These are phyloP conservation scores for Ornithoptera priamus DNA, from an alignment of 2,888 invertebrate species.

Conservation along the genomic window DNA sequence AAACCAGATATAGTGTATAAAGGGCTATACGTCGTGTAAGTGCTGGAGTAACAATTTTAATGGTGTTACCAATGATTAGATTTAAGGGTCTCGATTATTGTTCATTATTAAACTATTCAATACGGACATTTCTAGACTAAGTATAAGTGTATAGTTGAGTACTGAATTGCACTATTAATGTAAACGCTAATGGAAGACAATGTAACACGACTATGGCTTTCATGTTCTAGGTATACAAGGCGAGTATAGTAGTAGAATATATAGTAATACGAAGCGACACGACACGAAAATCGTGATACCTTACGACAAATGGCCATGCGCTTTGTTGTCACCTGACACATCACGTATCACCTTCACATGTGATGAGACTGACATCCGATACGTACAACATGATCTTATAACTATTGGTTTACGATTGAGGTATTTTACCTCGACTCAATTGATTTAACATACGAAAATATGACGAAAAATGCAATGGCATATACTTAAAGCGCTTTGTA, in stretches of 20 bases:
- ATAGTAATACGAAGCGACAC: not conserved
- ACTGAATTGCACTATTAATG: not conserved
- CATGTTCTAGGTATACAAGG: not conserved
- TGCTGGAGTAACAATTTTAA: too few species aligned
- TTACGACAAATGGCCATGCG: not conserved
- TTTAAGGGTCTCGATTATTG: too few species aligned
- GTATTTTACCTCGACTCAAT: too few species aligned
- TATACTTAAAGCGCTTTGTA: too few species aligned
- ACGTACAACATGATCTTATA: not conserved
- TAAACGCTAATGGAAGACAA: not conserved
- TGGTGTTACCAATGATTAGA: too few species aligned
- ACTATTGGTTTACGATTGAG: not conserved
- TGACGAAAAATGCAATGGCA: too few species aligned
- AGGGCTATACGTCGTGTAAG: too few species aligned
- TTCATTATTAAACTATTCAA: not conserved
- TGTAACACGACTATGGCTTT: not conserved
- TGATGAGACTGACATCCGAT: not conserved
- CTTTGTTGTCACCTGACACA: slow-evolving; percentile 2
- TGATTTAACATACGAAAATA: too few species aligned
- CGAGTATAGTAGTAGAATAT: too few species aligned
- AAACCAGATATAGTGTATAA: too few species aligned
- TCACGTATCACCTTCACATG: not conserved
- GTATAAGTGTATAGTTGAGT: not conserved
- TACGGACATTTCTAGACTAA: not conserved
- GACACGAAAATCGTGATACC: slow-evolving; percentile 2